Evolutionary conservation across 2,113 vertebrate species (phyloP).

Genomic region (Apus apus): DNA sequence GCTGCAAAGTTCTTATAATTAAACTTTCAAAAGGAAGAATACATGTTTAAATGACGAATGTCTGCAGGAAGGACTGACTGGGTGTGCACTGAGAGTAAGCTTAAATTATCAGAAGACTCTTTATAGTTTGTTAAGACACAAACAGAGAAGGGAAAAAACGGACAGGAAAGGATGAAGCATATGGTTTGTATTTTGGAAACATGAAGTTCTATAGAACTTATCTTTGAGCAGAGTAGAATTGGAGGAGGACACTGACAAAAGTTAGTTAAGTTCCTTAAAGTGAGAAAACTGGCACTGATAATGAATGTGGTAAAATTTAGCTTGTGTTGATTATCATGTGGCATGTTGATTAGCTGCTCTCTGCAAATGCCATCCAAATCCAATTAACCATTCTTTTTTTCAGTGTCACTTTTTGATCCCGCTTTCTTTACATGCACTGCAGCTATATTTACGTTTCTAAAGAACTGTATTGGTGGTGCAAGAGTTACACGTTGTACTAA

Average conservation of each 20-base stretch:
- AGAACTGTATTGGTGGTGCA: background rate
- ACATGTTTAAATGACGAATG: background rate
- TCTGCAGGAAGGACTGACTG: background rate
- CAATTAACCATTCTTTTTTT: background rate
- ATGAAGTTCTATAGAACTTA: background rate
- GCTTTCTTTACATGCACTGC: rapidly evolving
- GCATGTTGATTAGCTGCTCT: background rate
- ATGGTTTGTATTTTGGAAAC: background rate
- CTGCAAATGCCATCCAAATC: background rate
- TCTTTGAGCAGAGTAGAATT: background rate
- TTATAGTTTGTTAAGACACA: background rate
- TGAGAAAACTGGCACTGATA: background rate
- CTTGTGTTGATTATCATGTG: background rate
- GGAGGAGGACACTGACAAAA: background rate
- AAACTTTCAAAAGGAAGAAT: background rate
- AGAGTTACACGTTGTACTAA: background rate
- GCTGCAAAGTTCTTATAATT: background rate
- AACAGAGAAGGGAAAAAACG: background rate
- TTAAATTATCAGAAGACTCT: background rate
- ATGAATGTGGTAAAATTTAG: background rate
- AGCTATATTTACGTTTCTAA: background rate
- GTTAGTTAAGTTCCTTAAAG: background rate
- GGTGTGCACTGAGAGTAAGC: background rate
- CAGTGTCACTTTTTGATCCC: background rate
- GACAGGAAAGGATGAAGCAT: background rate